A percentile compares a stretch with the other conserved stretches of the same genome.
These are phyloP conservation scores for Spilarctia lutea DNA, from an alignment of 2,888 invertebrate species.

Conservation along the genomic window DNA sequence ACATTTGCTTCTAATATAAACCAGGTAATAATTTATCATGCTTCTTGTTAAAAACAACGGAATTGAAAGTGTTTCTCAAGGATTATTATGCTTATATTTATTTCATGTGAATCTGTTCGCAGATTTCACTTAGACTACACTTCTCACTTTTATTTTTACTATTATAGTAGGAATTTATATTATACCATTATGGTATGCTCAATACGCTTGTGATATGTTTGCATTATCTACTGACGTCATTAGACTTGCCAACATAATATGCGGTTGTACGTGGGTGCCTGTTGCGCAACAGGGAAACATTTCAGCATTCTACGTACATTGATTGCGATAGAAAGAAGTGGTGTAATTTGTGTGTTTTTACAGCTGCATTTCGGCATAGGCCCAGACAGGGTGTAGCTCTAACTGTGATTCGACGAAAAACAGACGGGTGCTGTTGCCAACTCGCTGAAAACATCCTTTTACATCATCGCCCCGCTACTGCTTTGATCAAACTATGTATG, in stretches of 20 bases:
- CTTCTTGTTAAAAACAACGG: not conserved
- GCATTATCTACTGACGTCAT: slow-evolving; percentile 23
- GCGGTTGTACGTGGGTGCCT: slow-evolving; percentile 57
- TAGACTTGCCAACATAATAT: slow-evolving; percentile 10
- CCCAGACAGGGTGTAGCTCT: slow-evolving; percentile 76
- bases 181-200: slow-evolving; percentile 20
- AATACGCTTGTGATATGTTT: slow-evolving; percentile 23
- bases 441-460: slow-evolving; percentile 86
- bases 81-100: not conserved
- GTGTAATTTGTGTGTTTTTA: slow-evolving; percentile 80
- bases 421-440: slow-evolving; percentile 81
- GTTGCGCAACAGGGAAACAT: slow-evolving; percentile 65
- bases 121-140: slow-evolving; percentile 1
- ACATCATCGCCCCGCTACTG: slow-evolving; percentile 80
- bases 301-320: slow-evolving; percentile 66
- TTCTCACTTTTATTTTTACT: slow-evolving; percentile 13
- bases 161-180: slow-evolving; percentile 12
- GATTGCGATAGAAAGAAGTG: slow-evolving; percentile 70
- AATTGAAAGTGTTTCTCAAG: not conserved
- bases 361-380: slow-evolving; percentile 81
- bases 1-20: not conserved
- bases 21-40: not conserved
- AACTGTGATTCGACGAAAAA: slow-evolving; percentile 83
- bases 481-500: slow-evolving; percentile 60
- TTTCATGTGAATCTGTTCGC: slow-evolving; percentile 13